Percentiles rank a stretch among this genome's conserved stretches.
Conservation (phyloP, 1,140 invertebrate genomes). For the Sinonovacula constricta region DNA sequence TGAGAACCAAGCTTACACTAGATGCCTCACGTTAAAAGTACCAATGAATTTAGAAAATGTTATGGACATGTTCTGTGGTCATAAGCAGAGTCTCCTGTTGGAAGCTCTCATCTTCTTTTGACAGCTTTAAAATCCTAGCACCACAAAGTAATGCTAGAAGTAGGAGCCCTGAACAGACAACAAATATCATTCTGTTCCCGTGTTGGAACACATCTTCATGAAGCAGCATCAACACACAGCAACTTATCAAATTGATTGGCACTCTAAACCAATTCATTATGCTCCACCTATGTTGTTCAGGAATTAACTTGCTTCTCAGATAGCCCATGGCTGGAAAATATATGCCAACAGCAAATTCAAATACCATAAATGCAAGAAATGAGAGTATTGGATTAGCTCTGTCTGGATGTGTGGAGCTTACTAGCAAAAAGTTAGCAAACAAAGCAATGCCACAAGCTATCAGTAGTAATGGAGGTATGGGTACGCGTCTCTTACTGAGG, state of each 20-base stretch:
- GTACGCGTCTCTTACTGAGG: constrained; percentile 69
- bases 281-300: constrained; percentile 79
- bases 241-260: constrained; percentile 77
- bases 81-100: constrained; percentile 64
- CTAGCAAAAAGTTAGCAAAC: constrained; percentile 71
- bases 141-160: constrained; percentile 69
- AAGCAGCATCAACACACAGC: constrained; percentile 79
- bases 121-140: constrained; percentile 61
- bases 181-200: constrained; percentile 79
- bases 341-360: constrained; percentile 82
- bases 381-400: constrained; percentile 75
- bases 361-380: constrained; percentile 83
- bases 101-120: constrained; percentile 67
- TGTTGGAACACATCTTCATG: constrained; percentile 78
- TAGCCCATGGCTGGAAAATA: constrained; percentile 82
- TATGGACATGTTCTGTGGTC: constrained; percentile 73
- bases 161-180: constrained; percentile 76
- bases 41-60: constrained; percentile 75
- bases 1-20: no score
- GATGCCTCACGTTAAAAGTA: no score
- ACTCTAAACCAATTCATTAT: constrained; percentile 79
- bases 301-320: constrained; percentile 82
- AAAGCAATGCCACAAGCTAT: constrained; percentile 73
- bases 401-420: constrained; percentile 71
- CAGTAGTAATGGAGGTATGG: constrained; percentile 75